phyloP scores from a whole-genome alignment of 2,888 invertebrate genomes.

The Machimus rusticus region DNA sequence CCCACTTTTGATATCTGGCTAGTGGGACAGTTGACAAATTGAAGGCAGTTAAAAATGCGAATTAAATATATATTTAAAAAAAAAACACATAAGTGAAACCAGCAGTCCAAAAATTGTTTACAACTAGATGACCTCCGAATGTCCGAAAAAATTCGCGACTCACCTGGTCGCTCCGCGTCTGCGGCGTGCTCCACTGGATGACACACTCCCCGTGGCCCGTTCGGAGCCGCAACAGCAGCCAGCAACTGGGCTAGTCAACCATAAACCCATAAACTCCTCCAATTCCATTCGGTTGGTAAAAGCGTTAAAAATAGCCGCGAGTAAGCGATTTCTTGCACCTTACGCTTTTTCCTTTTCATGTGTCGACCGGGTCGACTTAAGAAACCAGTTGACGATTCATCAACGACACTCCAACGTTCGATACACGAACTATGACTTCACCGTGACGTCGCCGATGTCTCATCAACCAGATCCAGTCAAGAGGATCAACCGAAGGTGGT shows the following conservation, averaged over 20 bases:
- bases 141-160: not conserved
- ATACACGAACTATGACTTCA: not conserved
- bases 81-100: not conserved
- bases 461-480: not conserved
- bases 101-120: conserved; percentile 2
- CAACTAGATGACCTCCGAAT: not conserved
- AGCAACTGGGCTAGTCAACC: not conserved
- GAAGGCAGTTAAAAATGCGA: not conserved
- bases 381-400: not conserved
- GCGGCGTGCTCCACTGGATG: not conserved
- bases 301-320: conserved; percentile 20
- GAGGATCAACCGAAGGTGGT: conserved; percentile 6
- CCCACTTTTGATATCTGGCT: not conserved
- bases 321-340: conserved; percentile 6
- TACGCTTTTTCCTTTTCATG: not conserved
- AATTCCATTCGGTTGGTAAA: not conserved
- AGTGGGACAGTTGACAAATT: not conserved
- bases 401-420: not conserved
- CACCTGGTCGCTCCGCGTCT: not conserved
- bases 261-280: not conserved
- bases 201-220: not conserved
- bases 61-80: too few relatives aligned
- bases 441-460: conserved; percentile 10
- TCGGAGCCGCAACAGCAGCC: not conserved
- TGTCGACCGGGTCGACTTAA: not conserved